These are phyloP conservation scores for Sipha maydis DNA, from an alignment of 2,888 invertebrate species.

Conservation along the genomic window DNA sequence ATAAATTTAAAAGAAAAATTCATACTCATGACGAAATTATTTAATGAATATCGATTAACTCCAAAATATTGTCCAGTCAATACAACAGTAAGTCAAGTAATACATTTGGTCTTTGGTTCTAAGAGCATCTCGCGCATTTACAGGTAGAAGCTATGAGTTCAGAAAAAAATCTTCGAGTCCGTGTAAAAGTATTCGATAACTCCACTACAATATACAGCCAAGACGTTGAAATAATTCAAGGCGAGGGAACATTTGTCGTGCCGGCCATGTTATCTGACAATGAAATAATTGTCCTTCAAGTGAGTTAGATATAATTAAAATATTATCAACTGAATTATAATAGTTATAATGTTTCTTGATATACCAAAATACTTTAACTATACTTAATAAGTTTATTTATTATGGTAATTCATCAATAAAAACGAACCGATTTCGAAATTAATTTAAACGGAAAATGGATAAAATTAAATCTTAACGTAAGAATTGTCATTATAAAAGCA, in stretches of 20 bases:
- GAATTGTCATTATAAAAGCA: neutral
- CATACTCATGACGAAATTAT: neutral
- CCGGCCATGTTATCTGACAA: constrained; percentile 77
- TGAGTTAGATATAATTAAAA: constrained; percentile 67
- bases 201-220: constrained; percentile 78
- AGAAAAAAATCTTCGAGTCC: constrained; percentile 74
- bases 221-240: constrained; percentile 76
- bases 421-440: neutral
- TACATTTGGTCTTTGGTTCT: neutral
- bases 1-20: neutral
- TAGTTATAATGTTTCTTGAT: neutral
- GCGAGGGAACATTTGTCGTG: constrained; percentile 75
- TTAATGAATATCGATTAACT: neutral
- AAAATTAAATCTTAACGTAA: neutral
- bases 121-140: neutral
- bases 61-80: neutral
- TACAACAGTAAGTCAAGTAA: neutral
- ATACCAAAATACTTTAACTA: neutral
- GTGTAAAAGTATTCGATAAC: constrained; percentile 77
- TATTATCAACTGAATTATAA: constrained; percentile 48
- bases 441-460: neutral
- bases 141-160: constrained; percentile 78
- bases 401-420: neutral
- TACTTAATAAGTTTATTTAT: too few relatives aligned
- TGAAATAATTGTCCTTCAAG: constrained; percentile 75